Base-by-base conservation (phyloP, 2,113 vertebrate genomes). In the Phylloscopus trochilus region DNA sequence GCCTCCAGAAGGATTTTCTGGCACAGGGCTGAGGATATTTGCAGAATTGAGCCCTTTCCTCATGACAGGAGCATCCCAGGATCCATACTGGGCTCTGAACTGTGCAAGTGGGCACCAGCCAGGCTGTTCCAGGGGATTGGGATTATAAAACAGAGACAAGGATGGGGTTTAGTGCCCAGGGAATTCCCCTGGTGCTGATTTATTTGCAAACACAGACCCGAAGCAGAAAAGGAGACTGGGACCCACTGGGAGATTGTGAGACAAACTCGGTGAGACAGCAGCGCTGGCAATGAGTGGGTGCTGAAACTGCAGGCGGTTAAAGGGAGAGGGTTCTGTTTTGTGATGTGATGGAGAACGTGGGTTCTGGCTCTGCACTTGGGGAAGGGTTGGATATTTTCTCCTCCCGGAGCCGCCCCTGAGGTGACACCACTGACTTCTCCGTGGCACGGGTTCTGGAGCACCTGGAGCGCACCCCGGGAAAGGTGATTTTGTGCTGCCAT, bases 401-500 rank as follows among this genome's bases (percentile, higher is more conserved):
- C 55, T 83, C 63, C 69, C 30, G 46, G 51, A 66, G 39, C 26
- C 2, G 0, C 7, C 13, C 30, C 33, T 33, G 46, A 24, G 24
- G 5, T 41, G 52, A n/a, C 31, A 35, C 24, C 35, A 0, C 21
- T 5, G 75, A 4, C 5, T 77, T 20, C 10, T 28, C 27, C 16
- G 2, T 11, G 49, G 8, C 22, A 0, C 0, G 0, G 13, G 5
- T 3, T 14, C 26, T 2, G 51, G 46, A 46, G 58, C n/a, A 35
- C 8, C 12, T n/a, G 0, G 14, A 30, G 1, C 26, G 0, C 28
- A 4, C 5, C 3, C 0, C 1, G 9, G 35, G 33, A 80, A 74
- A 47, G 35, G 24, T 35, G 93, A 49, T 80, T 95, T 82, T 56
- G 9, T 94, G 87, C 94, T 96, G 96, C 95, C 96, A 94, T 60